Base-by-base conservation (phyloP, 2,888 invertebrate species). In the Scaptomyza cyrtandrae region DNA sequence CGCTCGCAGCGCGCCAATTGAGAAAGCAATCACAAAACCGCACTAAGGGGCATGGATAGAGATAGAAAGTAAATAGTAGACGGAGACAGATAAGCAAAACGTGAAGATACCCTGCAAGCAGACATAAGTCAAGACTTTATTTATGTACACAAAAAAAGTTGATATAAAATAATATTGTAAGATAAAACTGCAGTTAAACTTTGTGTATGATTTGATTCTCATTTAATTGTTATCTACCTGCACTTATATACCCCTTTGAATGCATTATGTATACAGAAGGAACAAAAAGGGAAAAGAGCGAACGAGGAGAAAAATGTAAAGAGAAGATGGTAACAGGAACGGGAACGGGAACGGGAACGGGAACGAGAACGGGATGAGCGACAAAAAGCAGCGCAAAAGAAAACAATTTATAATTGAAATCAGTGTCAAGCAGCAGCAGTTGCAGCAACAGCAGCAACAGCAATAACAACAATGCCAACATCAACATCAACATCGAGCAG, bases 391-490 rank as follows among this genome's bases (percentile, higher is more conserved):
- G 55, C 6, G 43, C 16, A 37, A 50, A 58, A 66, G 14, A 68
- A 75, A 77, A 74, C 76, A 86, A 83, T 86, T 83, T 83, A 80
- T 83, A 83, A 83, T 83, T 83, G 86, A 83, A 83, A 86, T 86
- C 82, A 86, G 82, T 83, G 86, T 86, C 78, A 78, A 68, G 76
- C 70, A 54, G 41, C 27, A 65, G 16, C 46, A 46, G 29, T 16
- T 55, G 44, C 49, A 66, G 46, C 56, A 61, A 33, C 19, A 46
- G 37, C 24, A 65, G 45, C 54, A 65, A 55, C 52, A 53, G 41
- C 35, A 29, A 14, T 29, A 60, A 44, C 48, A 53, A 45, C 35
- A 29, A 14, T 24, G 3, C 24, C 70, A 54, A 37, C 27, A 65
- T 19, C n/a, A n/a, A n/a, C 45, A 46, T 27, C 24, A 57, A 41